Evolutionary conservation across 2,888 invertebrate genomes (phyloP), one percentile per base, ranked within the genome.

Genomic region (Exephanes ischioxanthus): DNA sequence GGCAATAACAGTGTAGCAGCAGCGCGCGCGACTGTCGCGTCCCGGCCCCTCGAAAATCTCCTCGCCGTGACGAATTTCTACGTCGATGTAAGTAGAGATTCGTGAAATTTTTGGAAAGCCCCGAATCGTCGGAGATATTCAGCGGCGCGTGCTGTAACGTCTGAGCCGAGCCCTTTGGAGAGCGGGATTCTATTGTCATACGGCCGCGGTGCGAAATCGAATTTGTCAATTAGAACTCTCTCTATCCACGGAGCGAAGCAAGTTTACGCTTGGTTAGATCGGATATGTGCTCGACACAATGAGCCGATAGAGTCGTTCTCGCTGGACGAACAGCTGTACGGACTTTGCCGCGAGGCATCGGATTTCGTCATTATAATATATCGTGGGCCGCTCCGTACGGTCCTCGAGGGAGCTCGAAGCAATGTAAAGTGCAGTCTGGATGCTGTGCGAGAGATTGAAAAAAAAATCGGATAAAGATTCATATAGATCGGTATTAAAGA

Each of bases 231-330:
- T 94, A 93, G 92, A 92, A 91, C 89, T 87, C 90, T 83, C 45
- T 45, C 45, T 45, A 16, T 45, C 45, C 45, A 83, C 80, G 83
- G 76, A 68, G 67, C 90, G 72, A 16, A 81, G 84, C 88, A 90
- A 91, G 91, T 94, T 94, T 93, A 94, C 93, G 94, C 90, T 94
- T 93, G 93, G 93, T 93, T 94, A 91, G 75, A 86, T 84, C 78
- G 87, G 86, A 86, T 87, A 82, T 87, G 87, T 70, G 68, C 76
- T 68, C 76, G 67, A 78, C 88, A 90, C 90, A 90, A 90, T 91
- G 87, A 81, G 51, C 26, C 73, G 75, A 81, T 79, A 73, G 78
- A 76, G 81, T 79, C 80, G 87, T 87, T 55, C 53, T 72, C 77
- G 66, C 63, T 67, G 83, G 48, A 82, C 81, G 87, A 87, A 89